phyloP scores from a whole-genome alignment of 2,113 vertebrate species.

The Nothoprocta pentlandii region DNA sequence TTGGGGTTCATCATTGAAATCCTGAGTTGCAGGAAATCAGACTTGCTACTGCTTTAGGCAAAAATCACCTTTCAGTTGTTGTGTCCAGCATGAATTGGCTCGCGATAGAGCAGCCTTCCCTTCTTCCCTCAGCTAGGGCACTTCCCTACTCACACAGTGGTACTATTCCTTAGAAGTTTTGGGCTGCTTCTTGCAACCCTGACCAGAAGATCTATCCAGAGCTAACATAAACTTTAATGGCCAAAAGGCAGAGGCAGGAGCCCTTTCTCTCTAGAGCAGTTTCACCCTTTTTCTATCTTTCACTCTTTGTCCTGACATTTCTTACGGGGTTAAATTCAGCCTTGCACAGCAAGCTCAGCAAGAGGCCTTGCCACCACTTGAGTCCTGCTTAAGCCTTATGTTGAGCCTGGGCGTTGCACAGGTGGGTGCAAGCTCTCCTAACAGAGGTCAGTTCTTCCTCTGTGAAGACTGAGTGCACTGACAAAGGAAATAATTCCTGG shows the following conservation, averaged over 20 bases:
- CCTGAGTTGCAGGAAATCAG: not conserved
- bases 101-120: not conserved
- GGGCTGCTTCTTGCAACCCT: not conserved
- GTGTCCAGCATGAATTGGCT: not conserved
- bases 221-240: not conserved
- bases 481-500: not conserved
- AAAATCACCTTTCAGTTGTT: not conserved
- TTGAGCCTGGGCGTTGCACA: not conserved
- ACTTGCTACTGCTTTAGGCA: not conserved
- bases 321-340: not conserved
- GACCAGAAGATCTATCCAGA: not conserved
- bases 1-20: not conserved
- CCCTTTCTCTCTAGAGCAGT: not conserved
- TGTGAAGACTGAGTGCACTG: not conserved
- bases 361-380: not conserved
- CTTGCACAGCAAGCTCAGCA: not conserved
- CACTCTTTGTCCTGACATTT: not conserved
- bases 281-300: not conserved
- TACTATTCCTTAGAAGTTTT: not conserved
- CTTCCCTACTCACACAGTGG: fast-evolving
- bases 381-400: not conserved
- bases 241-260: not conserved
- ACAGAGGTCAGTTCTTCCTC: not conserved
- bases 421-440: not conserved
- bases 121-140: fast-evolving